Conservation (phyloP, 2,888 invertebrate species). For the Idaea dimidiata region DNA sequence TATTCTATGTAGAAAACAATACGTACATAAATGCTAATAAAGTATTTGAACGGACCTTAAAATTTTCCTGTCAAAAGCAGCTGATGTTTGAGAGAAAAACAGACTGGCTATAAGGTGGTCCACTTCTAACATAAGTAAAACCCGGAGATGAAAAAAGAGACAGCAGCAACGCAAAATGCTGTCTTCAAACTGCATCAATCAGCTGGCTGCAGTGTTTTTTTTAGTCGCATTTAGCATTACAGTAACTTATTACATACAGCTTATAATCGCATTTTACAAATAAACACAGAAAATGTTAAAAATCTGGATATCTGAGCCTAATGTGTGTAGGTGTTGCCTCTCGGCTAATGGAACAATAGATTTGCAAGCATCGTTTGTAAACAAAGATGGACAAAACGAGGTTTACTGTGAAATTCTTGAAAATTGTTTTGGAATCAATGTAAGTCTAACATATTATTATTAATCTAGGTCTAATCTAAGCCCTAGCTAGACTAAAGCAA, state of each 20-base stretch:
- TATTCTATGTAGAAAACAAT: background rate
- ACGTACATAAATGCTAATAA: background rate
- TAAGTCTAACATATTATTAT: too few species aligned
- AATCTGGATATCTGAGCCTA: background rate
- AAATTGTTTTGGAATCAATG: conserved; percentile 36
- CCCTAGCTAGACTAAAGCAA: too few species aligned
- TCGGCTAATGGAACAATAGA: conserved; percentile 15
- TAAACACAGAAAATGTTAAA: background rate
- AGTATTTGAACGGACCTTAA: background rate
- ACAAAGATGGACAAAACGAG: conserved; percentile 29
- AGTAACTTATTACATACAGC: too few species aligned
- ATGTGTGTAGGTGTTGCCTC: conserved; percentile 35
- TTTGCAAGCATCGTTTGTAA: conserved; percentile 16
- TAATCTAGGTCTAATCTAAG: too few species aligned
- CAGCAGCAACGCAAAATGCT: conserved; percentile 28
- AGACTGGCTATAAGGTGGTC: background rate
- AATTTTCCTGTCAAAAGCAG: background rate
- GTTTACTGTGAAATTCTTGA: conserved; percentile 35
- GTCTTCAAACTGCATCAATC: too few species aligned
- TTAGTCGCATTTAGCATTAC: too few species aligned
- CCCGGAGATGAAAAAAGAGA: background rate
- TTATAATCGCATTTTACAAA: too few species aligned
- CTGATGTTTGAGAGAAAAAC: background rate
- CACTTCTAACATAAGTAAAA: background rate
- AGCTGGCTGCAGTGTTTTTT: too few species aligned